Base-by-base conservation (phyloP, 2,113 vertebrate species). In the Scophthalmus maximus region DNA sequence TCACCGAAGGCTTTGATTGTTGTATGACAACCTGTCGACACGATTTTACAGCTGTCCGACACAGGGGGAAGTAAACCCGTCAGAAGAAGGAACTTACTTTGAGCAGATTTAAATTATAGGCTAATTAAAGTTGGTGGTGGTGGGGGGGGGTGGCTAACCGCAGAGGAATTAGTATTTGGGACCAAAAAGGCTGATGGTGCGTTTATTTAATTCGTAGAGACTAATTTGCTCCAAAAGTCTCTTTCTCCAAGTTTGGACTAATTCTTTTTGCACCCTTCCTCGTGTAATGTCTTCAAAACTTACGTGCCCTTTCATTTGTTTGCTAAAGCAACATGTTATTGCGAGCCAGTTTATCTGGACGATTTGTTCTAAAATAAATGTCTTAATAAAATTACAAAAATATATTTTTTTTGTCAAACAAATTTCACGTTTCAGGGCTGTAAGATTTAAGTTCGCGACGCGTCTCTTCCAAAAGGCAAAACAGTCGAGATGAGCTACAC, bases 11-110 rank as follows among this genome's bases (percentile, higher is more conserved):
- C 92, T 94, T 95, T 93, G 95, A 93, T 93, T 94, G 94, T 94
- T 94, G 94, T 94, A 95, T 95, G 95, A 96, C 95, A 95, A 94
- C 95, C 95, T 95, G 95, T 95, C 94, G 93, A 94, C 96, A 92
- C 92, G 92, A 95, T 94, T 93, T 95, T 94, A 94, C 95, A 95
- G 95, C 94, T 96, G 96, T 95, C 95, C 93, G 91, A 95, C 95
- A 95, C 94, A 92, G 93, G 93, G 81, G 93, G 93, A 93, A 95
- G 93, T 93, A 93, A 95, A 93, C 92, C 91, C 91, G 91, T 92
- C 87, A 92, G 92, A 90, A 88, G 86, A 91, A 88, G 91, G 91
- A 92, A 94, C 93, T 94, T 92, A 90, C 87, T 91, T 88, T 94
- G 86, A 93, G 93, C 87, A 88, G 78, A 86, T 93, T 88, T 74